A percentile compares a stretch with the other conserved stretches of the same genome.
phyloP scores from a whole-genome alignment of 2,888 invertebrate species.

The Venusia cambrica region DNA sequence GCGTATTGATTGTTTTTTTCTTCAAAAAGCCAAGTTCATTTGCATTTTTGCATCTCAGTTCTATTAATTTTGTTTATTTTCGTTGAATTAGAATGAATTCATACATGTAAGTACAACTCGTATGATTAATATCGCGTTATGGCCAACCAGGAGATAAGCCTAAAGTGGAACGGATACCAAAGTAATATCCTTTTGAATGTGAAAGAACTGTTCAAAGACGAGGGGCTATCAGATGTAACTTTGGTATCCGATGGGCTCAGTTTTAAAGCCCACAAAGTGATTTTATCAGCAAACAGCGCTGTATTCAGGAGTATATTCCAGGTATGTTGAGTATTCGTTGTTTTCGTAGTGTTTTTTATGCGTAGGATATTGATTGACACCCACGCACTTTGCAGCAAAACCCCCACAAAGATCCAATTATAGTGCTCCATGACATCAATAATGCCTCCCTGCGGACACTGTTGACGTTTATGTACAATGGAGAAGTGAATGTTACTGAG shows the following conservation, averaged over 20 bases:
- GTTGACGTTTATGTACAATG: conserved; percentile 87
- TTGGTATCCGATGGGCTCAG: conserved; percentile 84
- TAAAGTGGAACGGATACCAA: conserved; percentile 86
- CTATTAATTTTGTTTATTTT: conserved; percentile 37
- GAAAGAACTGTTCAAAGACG: conserved; percentile 83
- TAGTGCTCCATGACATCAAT: conserved; percentile 87
- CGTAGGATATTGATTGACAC: conserved; percentile 46
- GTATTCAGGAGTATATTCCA: conserved; percentile 84
- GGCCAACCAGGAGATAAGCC: conserved; percentile 83
- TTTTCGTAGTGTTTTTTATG: conserved; percentile 15
- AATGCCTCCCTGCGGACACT: conserved; percentile 83
- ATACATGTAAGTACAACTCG: conserved; percentile 33
- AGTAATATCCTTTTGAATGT: conserved; percentile 83
- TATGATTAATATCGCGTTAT: conserved; percentile 38
- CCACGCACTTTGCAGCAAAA: conserved; percentile 82
- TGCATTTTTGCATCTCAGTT: conserved; percentile 37
- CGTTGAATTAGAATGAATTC: conserved; percentile 30
- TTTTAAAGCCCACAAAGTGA: conserved; percentile 85
- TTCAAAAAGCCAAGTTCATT: too few relatives aligned
- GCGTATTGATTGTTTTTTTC: too few relatives aligned
- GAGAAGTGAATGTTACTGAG: conserved; percentile 87
- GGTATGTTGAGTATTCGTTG: conserved; percentile 50
- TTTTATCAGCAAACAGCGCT: conserved; percentile 85
- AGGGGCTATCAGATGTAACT: conserved; percentile 84
- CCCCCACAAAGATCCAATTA: conserved; percentile 87